Base-by-base conservation (phyloP, 2,888 invertebrate genomes). In the Hypomecis atomaria region DNA sequence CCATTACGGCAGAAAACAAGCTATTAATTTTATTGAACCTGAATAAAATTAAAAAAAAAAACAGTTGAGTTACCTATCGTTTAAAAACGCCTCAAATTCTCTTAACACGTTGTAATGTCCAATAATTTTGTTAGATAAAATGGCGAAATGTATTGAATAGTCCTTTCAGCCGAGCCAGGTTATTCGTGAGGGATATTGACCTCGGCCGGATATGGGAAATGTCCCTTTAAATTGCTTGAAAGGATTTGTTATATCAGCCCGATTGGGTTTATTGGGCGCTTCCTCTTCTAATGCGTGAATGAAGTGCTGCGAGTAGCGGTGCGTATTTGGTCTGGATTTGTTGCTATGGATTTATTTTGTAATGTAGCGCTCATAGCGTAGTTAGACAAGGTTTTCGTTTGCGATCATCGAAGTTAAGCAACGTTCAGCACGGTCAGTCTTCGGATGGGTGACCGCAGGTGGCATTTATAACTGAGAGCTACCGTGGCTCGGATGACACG, bases 81-180 rank as follows among this genome's bases (percentile, higher is more conserved):
- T 2, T 23, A 23, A 23, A 23, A 3, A 23, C 23, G 23, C 23
- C 23, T 23, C 1, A 9, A 43, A 47, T 64, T 62, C 78, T 70
- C 80, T 76, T 81, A 85, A 87, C 87, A 88, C 89, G 89, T 83
- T 89, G 89, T 90, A 86, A 90, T 87, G 85, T 83, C 83, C 90
- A 88, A 90, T 92, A 90, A 90, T 91, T 82, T 87, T 80, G 89
- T 90, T 90, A 90, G 79, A 84, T 79, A 77, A 90, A 90, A 91
- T 90, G 85, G 88, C 82, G 83, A 86, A 89, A 89, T 88, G 83
- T 89, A 90, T 89, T 90, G 90, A 88, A 90, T 85, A 83, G 88
- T 79, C 86, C 83, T 85, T 86, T 86, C 84, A 86, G 84, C 86
- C 85, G 86, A 86, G 88, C 86, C 85, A 84, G 83, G 85, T 83